Conservation (phyloP, 2,797 vertebrate genomes). For the Siniperca scherzeri region DNA sequence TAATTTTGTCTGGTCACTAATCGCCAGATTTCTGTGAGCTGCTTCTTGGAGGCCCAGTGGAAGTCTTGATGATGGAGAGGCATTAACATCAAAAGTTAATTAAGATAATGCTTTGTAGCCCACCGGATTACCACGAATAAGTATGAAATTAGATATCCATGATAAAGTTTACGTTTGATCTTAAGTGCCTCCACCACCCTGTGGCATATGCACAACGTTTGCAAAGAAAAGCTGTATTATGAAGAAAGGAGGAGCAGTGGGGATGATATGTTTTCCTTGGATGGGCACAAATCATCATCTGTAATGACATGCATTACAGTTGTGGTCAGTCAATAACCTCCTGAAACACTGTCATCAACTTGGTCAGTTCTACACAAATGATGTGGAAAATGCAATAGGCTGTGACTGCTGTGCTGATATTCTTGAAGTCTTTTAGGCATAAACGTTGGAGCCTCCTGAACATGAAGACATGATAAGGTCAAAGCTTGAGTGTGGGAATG, state of each 20-base stretch:
- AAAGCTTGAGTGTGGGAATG: neutral
- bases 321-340: neutral
- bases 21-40: constrained; percentile 21
- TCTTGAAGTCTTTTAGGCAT: neutral
- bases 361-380: neutral
- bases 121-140: constrained; percentile 24
- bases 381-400: neutral
- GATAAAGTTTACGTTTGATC: constrained; percentile 55
- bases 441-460: neutral
- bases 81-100: constrained; percentile 65
- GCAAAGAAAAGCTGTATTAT: neutral
- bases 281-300: neutral
- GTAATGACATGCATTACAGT: neutral
- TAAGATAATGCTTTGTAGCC: constrained; percentile 61
- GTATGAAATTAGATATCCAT: constrained; percentile 49
- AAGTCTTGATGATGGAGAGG: constrained; percentile 41
- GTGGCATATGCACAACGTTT: constrained; percentile 2
- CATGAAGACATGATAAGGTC: no score
- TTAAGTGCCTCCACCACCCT: constrained; percentile 14
- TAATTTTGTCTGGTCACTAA: constrained; percentile 38
- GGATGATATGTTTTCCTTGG: neutral
- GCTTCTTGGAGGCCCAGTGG: constrained; percentile 32
- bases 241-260: neutral
- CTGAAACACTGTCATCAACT: neutral
- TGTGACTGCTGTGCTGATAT: neutral